A percentile compares a stretch with the other conserved stretches of the same genome.
Evolutionary conservation across 2,113 vertebrate genomes (phyloP).

Genomic region (Ameiurus melas): DNA sequence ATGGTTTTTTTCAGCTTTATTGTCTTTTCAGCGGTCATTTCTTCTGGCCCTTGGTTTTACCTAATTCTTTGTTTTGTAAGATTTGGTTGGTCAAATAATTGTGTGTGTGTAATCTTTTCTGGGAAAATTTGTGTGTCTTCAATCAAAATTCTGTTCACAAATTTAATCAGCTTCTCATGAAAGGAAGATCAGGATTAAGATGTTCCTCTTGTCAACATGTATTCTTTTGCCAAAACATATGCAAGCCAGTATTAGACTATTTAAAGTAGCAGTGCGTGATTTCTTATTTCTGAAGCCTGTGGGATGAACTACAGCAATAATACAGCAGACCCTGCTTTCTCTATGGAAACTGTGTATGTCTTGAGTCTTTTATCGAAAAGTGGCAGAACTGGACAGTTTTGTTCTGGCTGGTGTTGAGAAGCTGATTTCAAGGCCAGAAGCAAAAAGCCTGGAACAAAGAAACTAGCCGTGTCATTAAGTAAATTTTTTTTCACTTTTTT

Average conservation of each 20-base stretch:
- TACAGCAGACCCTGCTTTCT: neutral
- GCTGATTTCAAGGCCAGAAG: neutral
- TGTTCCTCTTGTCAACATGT: neutral
- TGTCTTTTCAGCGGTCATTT: neutral
- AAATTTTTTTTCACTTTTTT: neutral
- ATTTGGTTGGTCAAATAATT: neutral
- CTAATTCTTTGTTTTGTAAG: neutral
- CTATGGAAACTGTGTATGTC: neutral
- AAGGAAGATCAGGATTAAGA: neutral
- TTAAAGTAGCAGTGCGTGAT: neutral
- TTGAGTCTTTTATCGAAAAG: neutral
- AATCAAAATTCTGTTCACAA: neutral
- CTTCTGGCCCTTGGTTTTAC: neutral
- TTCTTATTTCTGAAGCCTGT: neutral
- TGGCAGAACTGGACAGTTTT: neutral
- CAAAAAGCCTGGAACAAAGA: neutral
- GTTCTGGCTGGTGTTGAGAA: neutral
- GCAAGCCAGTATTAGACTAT: neutral
- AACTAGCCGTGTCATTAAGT: neutral
- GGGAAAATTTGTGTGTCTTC: neutral
- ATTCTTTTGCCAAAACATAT: neutral
- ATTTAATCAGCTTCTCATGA: neutral
- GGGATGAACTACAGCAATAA: neutral
- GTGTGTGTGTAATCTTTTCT: neutral
- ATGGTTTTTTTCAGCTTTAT: neutral